Conservation (phyloP, 92 coral and sea anemone genomes). For the Montipora capitata region DNA sequence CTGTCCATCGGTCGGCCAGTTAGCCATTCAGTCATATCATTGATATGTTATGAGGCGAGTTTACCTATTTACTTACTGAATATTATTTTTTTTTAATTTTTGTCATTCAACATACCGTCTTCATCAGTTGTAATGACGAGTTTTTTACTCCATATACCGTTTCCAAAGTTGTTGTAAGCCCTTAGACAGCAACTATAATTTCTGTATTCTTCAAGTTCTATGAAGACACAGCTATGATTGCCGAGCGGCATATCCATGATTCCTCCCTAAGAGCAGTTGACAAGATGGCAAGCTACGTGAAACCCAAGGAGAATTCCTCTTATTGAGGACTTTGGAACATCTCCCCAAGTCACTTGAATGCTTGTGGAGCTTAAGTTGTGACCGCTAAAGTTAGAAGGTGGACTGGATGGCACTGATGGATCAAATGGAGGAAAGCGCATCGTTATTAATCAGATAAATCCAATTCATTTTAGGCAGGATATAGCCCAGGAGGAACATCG, state of each 20-base stretch:
- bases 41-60: no score
- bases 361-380: slow-evolving; percentile 45
- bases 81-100: no score
- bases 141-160: slow-evolving; percentile 33
- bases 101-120: slow-evolving; percentile 20
- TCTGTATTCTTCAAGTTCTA: neutral
- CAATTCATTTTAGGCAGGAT: no score
- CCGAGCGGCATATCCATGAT: neutral
- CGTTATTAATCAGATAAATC: no score
- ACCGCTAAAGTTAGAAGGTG: slow-evolving; percentile 26
- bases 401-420: slow-evolving; percentile 11
- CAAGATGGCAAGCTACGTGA: slow-evolving; percentile 1
- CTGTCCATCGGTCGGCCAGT: no score
- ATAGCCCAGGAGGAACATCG: no score
- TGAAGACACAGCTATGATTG: neutral
- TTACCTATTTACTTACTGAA: no score
- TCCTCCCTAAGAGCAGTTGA: neutral
- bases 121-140: slow-evolving; percentile 37
- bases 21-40: no score
- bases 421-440: neutral
- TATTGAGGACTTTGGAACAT: slow-evolving; percentile 21
- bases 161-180: slow-evolving; percentile 39
- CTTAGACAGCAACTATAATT: slow-evolving; percentile 38
- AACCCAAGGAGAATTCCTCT: slow-evolving; percentile 37
- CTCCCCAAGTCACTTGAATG: slow-evolving; percentile 27